Evolutionary conservation across 1,140 invertebrate genomes (phyloP).

Genomic region (Leptinotarsa undecemlineata): DNA sequence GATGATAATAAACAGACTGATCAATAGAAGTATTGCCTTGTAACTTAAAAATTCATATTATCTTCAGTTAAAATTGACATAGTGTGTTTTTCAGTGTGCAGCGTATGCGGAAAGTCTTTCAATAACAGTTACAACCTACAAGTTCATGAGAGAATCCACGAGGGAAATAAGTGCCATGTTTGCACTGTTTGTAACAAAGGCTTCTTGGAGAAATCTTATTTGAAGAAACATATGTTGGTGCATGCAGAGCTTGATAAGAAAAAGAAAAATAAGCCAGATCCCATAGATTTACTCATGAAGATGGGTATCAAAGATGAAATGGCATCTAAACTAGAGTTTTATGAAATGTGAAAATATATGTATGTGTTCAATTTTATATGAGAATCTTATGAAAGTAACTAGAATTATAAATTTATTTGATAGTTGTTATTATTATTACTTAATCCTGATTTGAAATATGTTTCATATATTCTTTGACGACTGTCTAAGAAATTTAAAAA

Average conservation of each 20-base stretch:
- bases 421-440: no score
- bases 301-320: neutral
- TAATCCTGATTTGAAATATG: no score
- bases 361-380: no score
- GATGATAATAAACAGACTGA: no score
- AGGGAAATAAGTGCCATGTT: slow-evolving; percentile 41
- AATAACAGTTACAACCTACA: slow-evolving; percentile 44
- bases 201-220: slow-evolving; percentile 42
- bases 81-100: slow-evolving; percentile 56
- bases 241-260: slow-evolving; percentile 39
- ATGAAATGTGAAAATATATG: neutral
- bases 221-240: slow-evolving; percentile 43
- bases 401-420: no score
- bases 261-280: neutral
- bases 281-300: neutral
- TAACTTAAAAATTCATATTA: no score
- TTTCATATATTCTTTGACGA: no score
- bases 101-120: slow-evolving; percentile 63
- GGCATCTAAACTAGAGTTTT: neutral
- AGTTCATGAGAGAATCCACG: slow-evolving; percentile 44
- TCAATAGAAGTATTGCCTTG: no score
- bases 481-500: no score
- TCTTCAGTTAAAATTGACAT: slow-evolving; percentile 65
- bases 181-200: slow-evolving; percentile 40
- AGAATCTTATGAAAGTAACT: no score